A percentile compares a stretch with the other conserved stretches of the same genome.
These are phyloP conservation scores for Mus pahari DNA, from an alignment of 2,113 vertebrate genomes.

Conservation along the genomic window DNA sequence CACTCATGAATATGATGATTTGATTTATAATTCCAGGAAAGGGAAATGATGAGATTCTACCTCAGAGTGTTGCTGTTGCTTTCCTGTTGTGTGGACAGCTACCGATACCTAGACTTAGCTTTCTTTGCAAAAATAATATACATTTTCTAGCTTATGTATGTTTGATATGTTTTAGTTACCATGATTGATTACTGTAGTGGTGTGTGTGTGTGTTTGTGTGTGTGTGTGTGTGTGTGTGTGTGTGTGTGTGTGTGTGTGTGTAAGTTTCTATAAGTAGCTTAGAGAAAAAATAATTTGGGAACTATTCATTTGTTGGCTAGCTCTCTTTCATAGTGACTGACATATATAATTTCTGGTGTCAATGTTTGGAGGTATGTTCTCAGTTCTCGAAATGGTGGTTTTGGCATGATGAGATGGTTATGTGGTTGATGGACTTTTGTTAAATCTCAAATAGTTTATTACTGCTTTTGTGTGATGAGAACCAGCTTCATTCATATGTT, in stretches of 20 bases:
- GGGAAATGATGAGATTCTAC: conserved; percentile 10
- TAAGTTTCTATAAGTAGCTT: not conserved
- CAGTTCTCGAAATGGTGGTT: not conserved
- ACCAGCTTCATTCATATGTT: conserved; percentile 50
- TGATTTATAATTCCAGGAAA: conserved; percentile 59
- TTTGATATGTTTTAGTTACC: conserved; percentile 1
- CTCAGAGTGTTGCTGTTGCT: not conserved
- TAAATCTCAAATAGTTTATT: not conserved
- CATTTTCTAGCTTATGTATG: conserved; percentile 23
- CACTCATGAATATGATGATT: conserved; percentile 67
- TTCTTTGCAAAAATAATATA: not conserved
- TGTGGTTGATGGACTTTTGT: conserved; percentile 7
- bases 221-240: no score
- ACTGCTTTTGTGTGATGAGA: not conserved
- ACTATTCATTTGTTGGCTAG: not conserved
- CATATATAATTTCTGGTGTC: not conserved
- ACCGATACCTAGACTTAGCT: conserved; percentile 34
- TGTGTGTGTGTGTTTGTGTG: not conserved
- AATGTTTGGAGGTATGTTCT: not conserved
- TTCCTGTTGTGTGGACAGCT: not conserved
- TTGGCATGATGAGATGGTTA: not conserved
- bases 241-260: not conserved
- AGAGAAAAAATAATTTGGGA: not conserved
- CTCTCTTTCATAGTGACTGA: not conserved
- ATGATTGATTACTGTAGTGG: not conserved